Base-by-base conservation (phyloP, 2,888 invertebrate species). In the Oscheius sp. region DNA sequence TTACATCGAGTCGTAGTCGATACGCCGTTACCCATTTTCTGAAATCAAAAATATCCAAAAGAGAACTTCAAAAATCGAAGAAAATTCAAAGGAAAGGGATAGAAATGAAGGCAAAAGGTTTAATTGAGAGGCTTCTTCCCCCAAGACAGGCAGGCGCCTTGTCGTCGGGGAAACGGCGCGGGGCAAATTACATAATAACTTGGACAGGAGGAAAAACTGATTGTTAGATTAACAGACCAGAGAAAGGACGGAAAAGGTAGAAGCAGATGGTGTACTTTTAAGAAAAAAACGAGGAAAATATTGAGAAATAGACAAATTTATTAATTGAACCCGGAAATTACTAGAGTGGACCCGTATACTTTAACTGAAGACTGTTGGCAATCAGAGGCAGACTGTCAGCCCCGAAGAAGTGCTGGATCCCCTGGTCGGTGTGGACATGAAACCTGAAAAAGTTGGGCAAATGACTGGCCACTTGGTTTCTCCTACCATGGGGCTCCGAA, bases 401-500 rank as follows among this genome's bases (percentile, higher is more conserved):
- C n/a, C 72, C 72, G 46, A 72, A 72, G 43, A 72, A 66, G 21
- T 41, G 52, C 13, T 72, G 35, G 1, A 72, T 16, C 5, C 72
- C 72, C 3, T 64, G 18, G 5, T 16, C 23, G 18, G 72, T 72
- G 41, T 72, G 63, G 18, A 63, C 71, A 25, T 55, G 55, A 6
- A 55, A 23, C 49, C 35, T 35, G 35, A 35, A 35, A 35, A 35
- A 3, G 9, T 9, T 9, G n/a, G 35, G 9, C 35, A 9, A 35
- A 35, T 35, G 3, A 9, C 9, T 35, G 35, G n/a, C n/a, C n/a
- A 35, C 35, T 3, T 35, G 35, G 35, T 35, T 35, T 6, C 35
- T 35, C 71, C 35, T 35, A 35, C 35, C 72, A 72, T 12, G 72
- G 72, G 18, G 72, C 72, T 29, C 72, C 72, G 29, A 72, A 72